phyloP scores from a whole-genome alignment of 2,113 vertebrate genomes.

The Hipposideros armiger region DNA sequence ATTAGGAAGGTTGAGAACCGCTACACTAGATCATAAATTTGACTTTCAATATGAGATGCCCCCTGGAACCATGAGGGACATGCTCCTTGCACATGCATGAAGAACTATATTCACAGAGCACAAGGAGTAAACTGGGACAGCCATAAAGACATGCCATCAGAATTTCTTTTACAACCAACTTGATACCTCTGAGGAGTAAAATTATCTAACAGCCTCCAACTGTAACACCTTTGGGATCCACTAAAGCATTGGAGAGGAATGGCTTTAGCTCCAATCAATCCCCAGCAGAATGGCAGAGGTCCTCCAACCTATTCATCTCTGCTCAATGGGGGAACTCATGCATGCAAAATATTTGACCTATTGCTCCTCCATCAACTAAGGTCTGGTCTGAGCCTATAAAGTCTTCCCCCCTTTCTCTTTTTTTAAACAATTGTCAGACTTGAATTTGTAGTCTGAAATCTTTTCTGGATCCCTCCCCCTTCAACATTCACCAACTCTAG shows the following conservation, averaged over 20 bases:
- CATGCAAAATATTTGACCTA: not conserved
- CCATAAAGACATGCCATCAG: not conserved
- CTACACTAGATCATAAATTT: not conserved
- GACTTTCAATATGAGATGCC: not conserved
- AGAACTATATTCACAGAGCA: not conserved
- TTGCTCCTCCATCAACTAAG: too few species aligned
- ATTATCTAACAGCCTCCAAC: not conserved
- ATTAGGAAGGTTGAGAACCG: too few species aligned
- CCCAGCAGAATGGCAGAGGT: not conserved
- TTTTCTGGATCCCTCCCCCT: not conserved
- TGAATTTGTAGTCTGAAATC: not conserved
- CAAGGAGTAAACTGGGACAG: not conserved
- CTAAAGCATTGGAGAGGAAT: not conserved
- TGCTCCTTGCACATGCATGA: not conserved
- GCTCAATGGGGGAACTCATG: not conserved
- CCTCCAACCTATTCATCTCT: not conserved
- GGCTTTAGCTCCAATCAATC: not conserved
- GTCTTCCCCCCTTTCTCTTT: not conserved
- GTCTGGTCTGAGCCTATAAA: not conserved
- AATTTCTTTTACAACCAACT: not conserved
- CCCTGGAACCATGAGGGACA: not conserved
- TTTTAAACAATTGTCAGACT: not conserved
- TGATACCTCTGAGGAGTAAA: not conserved
- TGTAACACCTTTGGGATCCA: not conserved
- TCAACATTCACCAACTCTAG: not conserved